Base-by-base conservation (phyloP, 2,797 vertebrate genomes). In the Acipenser transmontanus region DNA sequence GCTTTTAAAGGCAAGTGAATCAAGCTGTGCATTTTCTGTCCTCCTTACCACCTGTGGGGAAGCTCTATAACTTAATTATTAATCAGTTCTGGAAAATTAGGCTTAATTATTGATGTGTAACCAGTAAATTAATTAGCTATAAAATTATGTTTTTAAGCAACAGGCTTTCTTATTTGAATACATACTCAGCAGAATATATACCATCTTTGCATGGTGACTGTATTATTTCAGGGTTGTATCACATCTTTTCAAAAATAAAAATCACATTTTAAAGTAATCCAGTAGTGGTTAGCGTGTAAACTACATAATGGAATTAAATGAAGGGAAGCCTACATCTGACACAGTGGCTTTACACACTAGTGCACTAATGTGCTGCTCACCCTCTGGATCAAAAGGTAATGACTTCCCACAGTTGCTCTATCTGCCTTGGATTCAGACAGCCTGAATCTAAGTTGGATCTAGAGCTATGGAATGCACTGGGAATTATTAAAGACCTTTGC, bases 401-500 rank as follows among this genome's bases (percentile, higher is more conserved):
- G 8, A 52, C 34, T 52, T 52, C 51, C 12, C 8, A 8, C 8
- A 52, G 51, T 8, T 12, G 12, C 51, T 52, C 51, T 11, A 6
- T 4, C 51, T 52, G 51, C 12, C 7, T 52, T 52, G 51, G 51
- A 52, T 8, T 34, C 8, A 52, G 8, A 52, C 8, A 52, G 8
- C 12, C 51, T 52, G 12, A 52, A 52, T 52, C 51, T 52, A 52
- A 52, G 12, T 2, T 52, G 12, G 8, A 52, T n/a, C 54, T n/a
- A 57, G 12, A 13, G 6, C 54, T 11, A 13, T 11, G 54, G 54
- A 57, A 57, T 6, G 54, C 12, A 57, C 6, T 11, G 12, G 54
- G 54, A 57, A 57, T 57, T 57, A 57, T 57, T 57, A 57, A 57
- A n/a, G 54, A 57, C 14, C 10, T 14, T 57, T 57, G 54, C 54